Evolutionary conservation across 2,797 vertebrate genomes (phyloP).

Genomic region (Enteromius mattozi): DNA sequence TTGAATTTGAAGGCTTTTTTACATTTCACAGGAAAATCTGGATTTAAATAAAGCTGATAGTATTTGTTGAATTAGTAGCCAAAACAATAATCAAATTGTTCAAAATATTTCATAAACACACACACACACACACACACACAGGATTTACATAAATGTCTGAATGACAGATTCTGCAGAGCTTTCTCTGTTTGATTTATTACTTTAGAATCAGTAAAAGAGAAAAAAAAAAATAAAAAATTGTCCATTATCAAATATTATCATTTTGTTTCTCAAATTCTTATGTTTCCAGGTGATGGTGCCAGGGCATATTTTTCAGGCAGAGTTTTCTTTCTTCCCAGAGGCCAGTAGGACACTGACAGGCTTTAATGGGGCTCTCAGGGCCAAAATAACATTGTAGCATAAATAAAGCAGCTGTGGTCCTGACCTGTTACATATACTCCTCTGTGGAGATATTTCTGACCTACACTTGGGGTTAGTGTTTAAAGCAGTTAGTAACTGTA

Average conservation of each 20-base stretch:
- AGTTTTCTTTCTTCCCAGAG: constrained; percentile 18
- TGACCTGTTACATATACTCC: constrained; percentile 36
- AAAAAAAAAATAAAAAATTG: neutral
- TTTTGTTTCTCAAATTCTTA: neutral
- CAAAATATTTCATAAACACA: no score
- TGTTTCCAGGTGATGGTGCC: neutral
- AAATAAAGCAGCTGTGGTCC: constrained; percentile 38
- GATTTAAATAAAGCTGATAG: neutral
- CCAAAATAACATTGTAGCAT: constrained; percentile 38
- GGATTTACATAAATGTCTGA: neutral
- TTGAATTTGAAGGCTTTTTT: neutral
- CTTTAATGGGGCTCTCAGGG: constrained; percentile 27
- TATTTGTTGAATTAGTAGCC: neutral
- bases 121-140: no score
- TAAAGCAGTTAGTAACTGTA: constrained; percentile 23
- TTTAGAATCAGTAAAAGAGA: no score
- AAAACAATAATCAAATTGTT: neutral
- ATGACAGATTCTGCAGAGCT: neutral
- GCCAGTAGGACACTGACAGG: neutral
- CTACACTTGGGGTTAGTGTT: constrained; percentile 22
- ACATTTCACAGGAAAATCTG: neutral
- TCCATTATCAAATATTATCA: neutral
- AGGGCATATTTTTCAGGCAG: neutral
- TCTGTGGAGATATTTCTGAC: constrained; percentile 27
- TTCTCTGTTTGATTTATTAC: neutral